A percentile compares a stretch with the other conserved stretches of the same genome.
These are phyloP conservation scores for Pseudomyrmex cubaensis DNA, from an alignment of 1,140 invertebrate species.

Conservation along the genomic window DNA sequence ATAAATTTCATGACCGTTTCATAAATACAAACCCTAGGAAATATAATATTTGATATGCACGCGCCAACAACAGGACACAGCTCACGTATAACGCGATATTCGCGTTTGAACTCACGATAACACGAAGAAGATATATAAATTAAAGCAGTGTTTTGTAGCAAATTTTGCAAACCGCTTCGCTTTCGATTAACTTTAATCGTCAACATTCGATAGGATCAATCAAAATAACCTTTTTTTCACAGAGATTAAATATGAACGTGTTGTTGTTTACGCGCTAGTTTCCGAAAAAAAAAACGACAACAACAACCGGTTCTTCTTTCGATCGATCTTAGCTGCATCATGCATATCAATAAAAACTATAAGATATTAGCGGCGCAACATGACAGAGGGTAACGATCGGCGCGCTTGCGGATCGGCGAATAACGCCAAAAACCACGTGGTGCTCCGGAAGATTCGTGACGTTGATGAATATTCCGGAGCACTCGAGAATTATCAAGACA, in stretches of 20 bases:
- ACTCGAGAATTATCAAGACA: too few relatives aligned
- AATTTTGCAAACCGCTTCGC: constrained; percentile 5
- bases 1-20: constrained; percentile 57
- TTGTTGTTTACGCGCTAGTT: not conserved
- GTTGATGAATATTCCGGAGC: too few relatives aligned
- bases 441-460: too few relatives aligned
- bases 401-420: too few relatives aligned
- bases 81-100: constrained; percentile 49
- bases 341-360: not conserved
- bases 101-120: constrained; percentile 21
- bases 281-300: too few relatives aligned
- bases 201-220: constrained; percentile 9
- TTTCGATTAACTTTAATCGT: constrained; percentile 13
- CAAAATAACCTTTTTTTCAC: not conserved
- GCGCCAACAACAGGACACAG: constrained; percentile 36
- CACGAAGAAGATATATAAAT: constrained; percentile 27
- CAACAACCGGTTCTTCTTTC: not conserved
- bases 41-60: constrained; percentile 57
- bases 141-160: constrained; percentile 27
- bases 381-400: too few relatives aligned
- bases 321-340: not conserved
- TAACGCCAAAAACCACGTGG: too few relatives aligned
- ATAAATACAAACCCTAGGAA: constrained; percentile 55
- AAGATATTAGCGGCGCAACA: too few relatives aligned
- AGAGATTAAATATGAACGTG: not conserved